Evolutionary conservation across 2,888 invertebrate genomes (phyloP), one percentile per base, ranked within the genome.

Genomic region (Lampropteryx suffumata): DNA sequence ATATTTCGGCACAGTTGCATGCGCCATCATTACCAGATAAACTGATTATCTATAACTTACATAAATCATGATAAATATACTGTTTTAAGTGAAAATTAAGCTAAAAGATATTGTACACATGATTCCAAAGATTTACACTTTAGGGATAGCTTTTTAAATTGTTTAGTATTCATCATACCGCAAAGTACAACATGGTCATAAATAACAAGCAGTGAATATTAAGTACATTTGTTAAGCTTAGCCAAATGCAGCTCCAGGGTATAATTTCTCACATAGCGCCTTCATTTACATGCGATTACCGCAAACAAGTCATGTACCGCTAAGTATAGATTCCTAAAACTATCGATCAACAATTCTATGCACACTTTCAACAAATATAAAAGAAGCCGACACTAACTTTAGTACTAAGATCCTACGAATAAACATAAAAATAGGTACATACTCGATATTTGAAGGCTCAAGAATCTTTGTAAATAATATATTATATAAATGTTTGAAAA

Each of bases 211-310:
- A 41, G 24, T 37, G 46, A 37, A 42, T 41, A 32, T n/a, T n/a
- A n/a, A n/a, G n/a, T 26, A 13, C 42, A 11, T 36, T 51, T 21
- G 45, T 27, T 47, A 24, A n/a, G n/a, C n/a, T n/a, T n/a, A n/a
- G n/a, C 47, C 41, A 42, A 13, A 42, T 9, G 36, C 36, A 27
- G 33, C 33, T 47, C 34, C 13, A 39, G 34, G 37, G 17, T 47
- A 29, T 43, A 43, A 52, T 47, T 43, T 52, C 47, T 47, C 39
- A 43, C 47, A 43, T 17, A 34, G 30, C 17, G 47, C 47, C 17
- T 52, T 32, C 33, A 48, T 52, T 44, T 40, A 37, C 52, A 52
- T 52, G 8, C 11, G 17, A 40, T 52, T 43, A 47, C 27, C 12
- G n/a, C 24, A 10, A n/a, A 6, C 47, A 29, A 17, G 29, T 27